phyloP scores from a whole-genome alignment of 2,797 vertebrate genomes.

The Gymnothorax javanicus region DNA sequence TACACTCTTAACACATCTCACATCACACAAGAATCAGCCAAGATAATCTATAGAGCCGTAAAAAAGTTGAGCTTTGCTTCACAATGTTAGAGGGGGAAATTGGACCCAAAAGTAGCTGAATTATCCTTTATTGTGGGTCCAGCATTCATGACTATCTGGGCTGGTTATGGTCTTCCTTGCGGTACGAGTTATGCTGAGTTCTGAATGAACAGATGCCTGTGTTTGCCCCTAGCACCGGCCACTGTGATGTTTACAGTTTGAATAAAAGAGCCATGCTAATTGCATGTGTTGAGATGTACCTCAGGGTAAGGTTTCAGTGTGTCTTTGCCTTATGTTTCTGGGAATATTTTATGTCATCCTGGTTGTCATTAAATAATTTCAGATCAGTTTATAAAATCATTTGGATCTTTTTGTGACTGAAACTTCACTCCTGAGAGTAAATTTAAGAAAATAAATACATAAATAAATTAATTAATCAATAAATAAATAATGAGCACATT shows the following conservation, averaged over 20 bases:
- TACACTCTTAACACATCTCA: too few relatives aligned
- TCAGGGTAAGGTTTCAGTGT: background rate
- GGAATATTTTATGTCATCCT: background rate
- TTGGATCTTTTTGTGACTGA: background rate
- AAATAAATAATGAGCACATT: too few relatives aligned
- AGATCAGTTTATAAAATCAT: background rate
- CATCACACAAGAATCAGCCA: too few relatives aligned
- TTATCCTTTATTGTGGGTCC: too few relatives aligned
- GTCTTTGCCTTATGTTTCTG: background rate
- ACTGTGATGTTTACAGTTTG: background rate
- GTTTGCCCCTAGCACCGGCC: background rate
- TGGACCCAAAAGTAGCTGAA: too few relatives aligned
- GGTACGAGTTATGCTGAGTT: background rate
- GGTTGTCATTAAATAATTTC: background rate
- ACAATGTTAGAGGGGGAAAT: too few relatives aligned
- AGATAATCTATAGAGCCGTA: too few relatives aligned
- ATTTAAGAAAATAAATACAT: too few relatives aligned
- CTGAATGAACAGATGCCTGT: constrained; percentile 5
- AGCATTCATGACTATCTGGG: background rate
- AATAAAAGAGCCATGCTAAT: background rate
- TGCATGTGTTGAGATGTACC: background rate
- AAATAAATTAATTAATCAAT: too few relatives aligned
- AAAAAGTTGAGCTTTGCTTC: too few relatives aligned
- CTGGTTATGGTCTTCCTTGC: background rate
- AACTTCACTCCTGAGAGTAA: too few relatives aligned